Base-by-base conservation (phyloP, 2,113 vertebrate species). In the Channa argus region DNA sequence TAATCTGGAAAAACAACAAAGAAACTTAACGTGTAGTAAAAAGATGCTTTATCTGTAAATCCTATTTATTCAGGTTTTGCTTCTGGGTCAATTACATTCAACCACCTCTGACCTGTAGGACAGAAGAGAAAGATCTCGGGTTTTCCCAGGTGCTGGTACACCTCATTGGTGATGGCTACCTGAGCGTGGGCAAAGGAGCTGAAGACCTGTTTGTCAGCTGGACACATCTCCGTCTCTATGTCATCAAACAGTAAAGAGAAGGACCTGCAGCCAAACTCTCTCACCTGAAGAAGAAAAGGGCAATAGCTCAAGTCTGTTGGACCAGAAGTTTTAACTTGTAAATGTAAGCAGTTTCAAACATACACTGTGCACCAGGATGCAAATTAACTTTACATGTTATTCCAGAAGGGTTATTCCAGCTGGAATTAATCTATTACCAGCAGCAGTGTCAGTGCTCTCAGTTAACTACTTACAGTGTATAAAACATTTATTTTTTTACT, bases 221-320 rank as follows among this genome's bases (percentile, higher is more conserved):
- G 91, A 93, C 98, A 99, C 97, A 99, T 98, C 72, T 99, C 97
- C 59, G 95, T 91, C 90, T 99, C 97, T 0, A 99, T 99, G 91
- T 99, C 98, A 79, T 99, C 98, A 77, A 99, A 99, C 13, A 99
- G 94, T 63, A 99, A 87, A 5, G 98, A 98, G 94, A 99, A 99
- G 63, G 96, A 97, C 59, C 94, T 95, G 92, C 98, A 99, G 47
- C 98, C 98, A 80, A 99, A 97, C 56, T 93, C 94, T 75, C 92
- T 95, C 84, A 99, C 97, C 98, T 99, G 90, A n/a, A 47, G 52
- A 0, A 43, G 3, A 50, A 13, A 14, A 2, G 12, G 7, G 14
- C 11, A 24, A 24, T 24, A 24, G 24, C 24, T 24, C 24, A 24
- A 24, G 24, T 24, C 24, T 24, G 24, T 24, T 24, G 24, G 24